A percentile compares a stretch with the other conserved stretches of the same genome.
Evolutionary conservation across 1,140 invertebrate species (phyloP).

Genomic region (Hylyphantes graminicola): DNA sequence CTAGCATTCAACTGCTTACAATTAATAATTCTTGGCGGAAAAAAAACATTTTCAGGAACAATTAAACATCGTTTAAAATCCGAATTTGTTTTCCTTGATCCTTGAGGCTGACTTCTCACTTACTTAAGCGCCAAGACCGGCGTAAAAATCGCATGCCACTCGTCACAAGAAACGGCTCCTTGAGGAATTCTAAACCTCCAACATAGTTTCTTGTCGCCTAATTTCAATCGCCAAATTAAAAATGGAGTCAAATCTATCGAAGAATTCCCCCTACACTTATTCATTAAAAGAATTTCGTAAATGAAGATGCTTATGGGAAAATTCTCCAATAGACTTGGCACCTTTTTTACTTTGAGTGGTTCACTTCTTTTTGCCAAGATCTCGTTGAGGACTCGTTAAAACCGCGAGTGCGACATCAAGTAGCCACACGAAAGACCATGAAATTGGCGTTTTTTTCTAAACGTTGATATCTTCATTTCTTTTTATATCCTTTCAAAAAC

Average conservation of each 20-base stretch:
- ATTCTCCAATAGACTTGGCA: too few relatives aligned
- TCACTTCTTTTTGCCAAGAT: conserved; percentile 16
- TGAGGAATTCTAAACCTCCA: conserved; percentile 13
- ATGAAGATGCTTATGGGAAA: too few relatives aligned
- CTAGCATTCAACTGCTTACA: too few relatives aligned
- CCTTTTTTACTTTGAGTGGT: too few relatives aligned
- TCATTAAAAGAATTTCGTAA: too few relatives aligned
- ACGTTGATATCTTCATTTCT: background rate
- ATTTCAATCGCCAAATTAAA: conserved; percentile 8
- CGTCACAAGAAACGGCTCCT: background rate
- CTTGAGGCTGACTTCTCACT: conserved; percentile 7
- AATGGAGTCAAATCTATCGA: too few relatives aligned
- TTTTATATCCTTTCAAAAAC: conserved; percentile 31
- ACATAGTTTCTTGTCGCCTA: conserved; percentile 33
- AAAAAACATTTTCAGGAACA: background rate
- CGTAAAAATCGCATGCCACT: conserved; percentile 13
- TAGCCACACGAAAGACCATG: conserved; percentile 54
- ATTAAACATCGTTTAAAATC: conserved; percentile 50
- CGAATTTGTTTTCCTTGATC: conserved; percentile 17
- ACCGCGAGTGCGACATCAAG: conserved; percentile 48
- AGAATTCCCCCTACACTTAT: too few relatives aligned
- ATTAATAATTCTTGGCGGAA: too few relatives aligned
- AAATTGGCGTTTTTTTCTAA: conserved; percentile 42
- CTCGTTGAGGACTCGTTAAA: conserved; percentile 45
- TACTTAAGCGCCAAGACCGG: conserved; percentile 12